Evolutionary conservation across 53 echinoderm and acorn worm species (phyloP), one percentile per base, ranked within the genome.

Genomic region (Apostichopus leukothele): DNA sequence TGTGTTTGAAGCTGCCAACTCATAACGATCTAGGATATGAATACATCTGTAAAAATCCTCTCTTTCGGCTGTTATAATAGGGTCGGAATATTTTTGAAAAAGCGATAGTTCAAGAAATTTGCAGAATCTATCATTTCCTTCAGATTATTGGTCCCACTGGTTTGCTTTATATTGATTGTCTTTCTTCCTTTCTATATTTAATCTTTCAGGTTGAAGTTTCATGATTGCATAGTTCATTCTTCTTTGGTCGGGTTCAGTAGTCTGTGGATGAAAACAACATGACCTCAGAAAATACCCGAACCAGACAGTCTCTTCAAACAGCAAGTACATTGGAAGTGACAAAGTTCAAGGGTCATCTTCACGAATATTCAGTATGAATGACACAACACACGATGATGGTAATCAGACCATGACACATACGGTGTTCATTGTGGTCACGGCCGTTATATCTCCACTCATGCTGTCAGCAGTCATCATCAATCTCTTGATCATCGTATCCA

Each of bases 401-500:
- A 39, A 39, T 39, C 6, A 71, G n/a, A 18, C 71, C 50, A 50
- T 4, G 50, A 76, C 16, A 52, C 4, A 76, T 14, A 52, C 7
- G 25, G 77, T 76, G 77, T 60, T 88, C 18, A 88, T 91, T 50
- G 18, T 86, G 5, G 89, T 94, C 12, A 76, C 89, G 22, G 88
- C 86, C 66, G 79, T 92, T 10, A 91, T 95, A 18, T 89, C 88
- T 9, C 5, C 95, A 1, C 90, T 96, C 27, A 50, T 91, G 22
- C 76, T 88, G 53, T 27, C 93, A 25, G 94, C 95, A 5, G 60
- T 96, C 18, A 81, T 94, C 83, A 93, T 94, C 54, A 99, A 94
- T 60, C 27, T 92, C 26, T 67, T 99, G 71, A 92, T 96, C 11
- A 92, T 99, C 1, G 53, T 94, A 19, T 89, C 93, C 1, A 90